Evolutionary conservation across 2,113 vertebrate species (phyloP).

Genomic region (Gobius niger): DNA sequence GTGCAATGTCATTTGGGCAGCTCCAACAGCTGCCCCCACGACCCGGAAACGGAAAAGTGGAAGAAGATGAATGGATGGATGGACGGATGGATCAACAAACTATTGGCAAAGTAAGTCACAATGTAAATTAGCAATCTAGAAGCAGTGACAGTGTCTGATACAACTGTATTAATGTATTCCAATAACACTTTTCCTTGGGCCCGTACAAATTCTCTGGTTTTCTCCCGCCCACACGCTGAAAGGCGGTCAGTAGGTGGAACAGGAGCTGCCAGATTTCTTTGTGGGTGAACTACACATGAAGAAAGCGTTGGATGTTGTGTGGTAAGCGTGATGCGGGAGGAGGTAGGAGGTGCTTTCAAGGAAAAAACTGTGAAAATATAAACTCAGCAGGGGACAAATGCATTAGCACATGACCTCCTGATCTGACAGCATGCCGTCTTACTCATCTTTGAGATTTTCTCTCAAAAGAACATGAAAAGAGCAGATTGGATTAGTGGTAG

Average conservation of each 20-base stretch:
- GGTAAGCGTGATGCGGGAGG: constrained; percentile 37
- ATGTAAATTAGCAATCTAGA: background rate
- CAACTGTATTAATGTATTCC: background rate
- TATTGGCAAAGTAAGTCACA: background rate
- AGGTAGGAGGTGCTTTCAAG: constrained; percentile 42
- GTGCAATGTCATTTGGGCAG: too few species aligned
- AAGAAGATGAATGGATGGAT: too few species aligned
- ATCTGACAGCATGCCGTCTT: constrained; percentile 16
- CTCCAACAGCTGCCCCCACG: too few species aligned
- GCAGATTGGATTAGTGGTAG: background rate
- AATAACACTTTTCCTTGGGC: background rate
- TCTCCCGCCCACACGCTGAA: constrained; percentile 39
- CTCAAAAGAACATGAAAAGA: background rate
- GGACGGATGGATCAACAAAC: too few species aligned
- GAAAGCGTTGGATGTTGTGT: constrained; percentile 23
- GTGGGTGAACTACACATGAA: constrained; percentile 32
- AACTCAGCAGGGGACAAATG: constrained; percentile 31
- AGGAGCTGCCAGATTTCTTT: constrained; percentile 29
- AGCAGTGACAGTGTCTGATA: background rate
- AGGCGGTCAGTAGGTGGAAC: constrained; percentile 56
- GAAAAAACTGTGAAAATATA: constrained; percentile 48
- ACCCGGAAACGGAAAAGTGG: too few species aligned
- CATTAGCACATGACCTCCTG: constrained; percentile 20
- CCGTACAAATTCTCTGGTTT: background rate
- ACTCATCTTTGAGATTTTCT: background rate